Evolutionary conservation across 2,888 invertebrate genomes (phyloP), one percentile per base, ranked within the genome.

Genomic region (Melieria omissa): DNA sequence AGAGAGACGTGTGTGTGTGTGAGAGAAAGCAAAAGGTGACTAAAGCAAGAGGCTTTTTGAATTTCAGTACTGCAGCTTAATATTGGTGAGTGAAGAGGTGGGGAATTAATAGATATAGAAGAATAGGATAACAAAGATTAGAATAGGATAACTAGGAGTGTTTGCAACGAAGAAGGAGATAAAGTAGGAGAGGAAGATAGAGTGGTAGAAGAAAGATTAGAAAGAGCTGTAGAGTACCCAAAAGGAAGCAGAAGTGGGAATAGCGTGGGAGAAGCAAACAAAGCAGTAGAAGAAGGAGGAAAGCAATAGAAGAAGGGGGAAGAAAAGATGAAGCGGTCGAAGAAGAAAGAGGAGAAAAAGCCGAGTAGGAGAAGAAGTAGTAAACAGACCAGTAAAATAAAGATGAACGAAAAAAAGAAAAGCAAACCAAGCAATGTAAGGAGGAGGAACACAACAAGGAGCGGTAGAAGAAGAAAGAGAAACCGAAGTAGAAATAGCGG

Each of bases 271-370:
- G 29, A 29, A 29, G 29, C 29, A 29, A 29, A 29, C 29, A 29
- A 29, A 29, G 29, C 29, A 29, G 1, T 1, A 1, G 29, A 29
- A 29, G 29, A 29, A 29, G 29, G 29, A 29, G 29, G 29, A 29
- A 29, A 16, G 16, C 16, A 16, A 16, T 16, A 16, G 29, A 29
- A 63, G 44, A 62, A 45, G 5, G 61, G 8, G 61, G 14, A 45
- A 61, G 45, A 61, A 45, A 61, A 45, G 45, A 45, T 14, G 47
- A 47, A n/a, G 47, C 10, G 8, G 46, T 45, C n/a, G 62, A 62
- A n/a, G 45, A 14, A 29, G 62, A 62, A 3, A 45, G 42, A 12
- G 62, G 45, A 9, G 16, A 44, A 4, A 5, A 42, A 10, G 6
- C 10, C 3, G 42, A 42, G 9, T 9, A 10, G 12, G 42, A 62